Evolutionary conservation across 2,888 invertebrate genomes (phyloP), one percentile per base, ranked within the genome.

Genomic region (Drosophila mettleri): DNA sequence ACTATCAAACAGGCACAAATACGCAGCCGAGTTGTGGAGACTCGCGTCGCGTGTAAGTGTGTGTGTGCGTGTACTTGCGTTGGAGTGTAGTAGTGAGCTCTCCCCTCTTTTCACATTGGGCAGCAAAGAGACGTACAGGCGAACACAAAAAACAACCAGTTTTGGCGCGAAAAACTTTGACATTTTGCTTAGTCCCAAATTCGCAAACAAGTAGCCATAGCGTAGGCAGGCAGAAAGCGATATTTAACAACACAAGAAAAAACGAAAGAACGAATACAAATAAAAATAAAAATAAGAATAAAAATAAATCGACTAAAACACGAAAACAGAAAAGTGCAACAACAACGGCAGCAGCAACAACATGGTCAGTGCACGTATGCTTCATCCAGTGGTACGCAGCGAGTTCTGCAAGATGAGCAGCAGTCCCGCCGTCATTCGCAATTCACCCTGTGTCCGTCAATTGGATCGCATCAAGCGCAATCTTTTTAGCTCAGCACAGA

Each of bases 121-220:
- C 14, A 52, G 20, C 52, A 9, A 27, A 22, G 55, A 68, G 55
- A 68, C 72, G 79, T 84, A 78, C 80, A 80, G 72, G 76, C 67
- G 71, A 63, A 60, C 72, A 69, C 72, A 72, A 82, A 79, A 78
- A 82, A 85, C 69, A 74, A 74, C 69, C 73, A 61, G 0, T 90
- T 89, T 90, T 90, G 89, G 90, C 90, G 90, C 83, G 83, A 90
- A 90, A 90, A 82, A 85, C 54, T 89, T 87, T 90, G 89, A 90
- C 90, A 76, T 69, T 86, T 88, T 74, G 69, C 65, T 75, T 70
- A 53, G 51, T 41, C 39, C 63, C 57, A 24, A 33, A 74, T 83
- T 83, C 81, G 79, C 74, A 72, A 86, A 86, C 80, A 80, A 80
- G 84, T 77, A 62, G 53, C 53, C 29, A 75, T 53, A 78, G 73